Evolutionary conservation across 2,888 invertebrate species (phyloP).

Genomic region (Phasia obesa): DNA sequence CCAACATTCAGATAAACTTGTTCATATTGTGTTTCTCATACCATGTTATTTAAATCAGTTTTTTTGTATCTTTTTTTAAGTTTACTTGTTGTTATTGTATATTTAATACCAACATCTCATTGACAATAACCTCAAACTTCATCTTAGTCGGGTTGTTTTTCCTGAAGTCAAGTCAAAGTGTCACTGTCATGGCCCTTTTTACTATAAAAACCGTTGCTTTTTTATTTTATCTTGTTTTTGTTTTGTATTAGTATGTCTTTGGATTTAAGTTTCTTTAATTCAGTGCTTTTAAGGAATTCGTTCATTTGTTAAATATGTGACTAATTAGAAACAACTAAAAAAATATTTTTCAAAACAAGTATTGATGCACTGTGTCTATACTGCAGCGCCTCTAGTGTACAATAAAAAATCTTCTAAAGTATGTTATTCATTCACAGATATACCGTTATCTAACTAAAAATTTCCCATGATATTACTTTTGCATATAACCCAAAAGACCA

Average conservation of each 20-base stretch:
- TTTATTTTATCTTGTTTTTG: constrained; percentile 29
- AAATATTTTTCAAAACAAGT: neutral
- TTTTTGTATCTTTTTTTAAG: constrained; percentile 5
- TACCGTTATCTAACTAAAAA: no score
- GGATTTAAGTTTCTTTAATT: neutral
- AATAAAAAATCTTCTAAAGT: no score
- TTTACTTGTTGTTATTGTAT: constrained; percentile 30
- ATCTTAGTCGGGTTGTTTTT: constrained; percentile 66
- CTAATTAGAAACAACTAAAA: neutral
- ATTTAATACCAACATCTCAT: constrained; percentile 51
- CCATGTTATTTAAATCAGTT: constrained; percentile 29
- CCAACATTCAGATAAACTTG: constrained; percentile 19
- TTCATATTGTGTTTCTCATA: constrained; percentile 15
- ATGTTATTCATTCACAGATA: no score
- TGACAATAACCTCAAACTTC: constrained; percentile 80
- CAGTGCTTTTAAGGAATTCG: constrained; percentile 15
- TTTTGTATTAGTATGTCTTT: constrained; percentile 14
- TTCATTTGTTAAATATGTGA: neutral
- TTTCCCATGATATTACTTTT: no score
- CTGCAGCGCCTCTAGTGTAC: no score
- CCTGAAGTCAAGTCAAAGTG: constrained; percentile 74
- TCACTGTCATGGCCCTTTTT: constrained; percentile 82
- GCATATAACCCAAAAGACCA: no score
- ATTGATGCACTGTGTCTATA: no score
- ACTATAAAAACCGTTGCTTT: constrained; percentile 71